Evolutionary conservation across 2,797 vertebrate genomes (phyloP).

Genomic region (Bradypus variegatus): DNA sequence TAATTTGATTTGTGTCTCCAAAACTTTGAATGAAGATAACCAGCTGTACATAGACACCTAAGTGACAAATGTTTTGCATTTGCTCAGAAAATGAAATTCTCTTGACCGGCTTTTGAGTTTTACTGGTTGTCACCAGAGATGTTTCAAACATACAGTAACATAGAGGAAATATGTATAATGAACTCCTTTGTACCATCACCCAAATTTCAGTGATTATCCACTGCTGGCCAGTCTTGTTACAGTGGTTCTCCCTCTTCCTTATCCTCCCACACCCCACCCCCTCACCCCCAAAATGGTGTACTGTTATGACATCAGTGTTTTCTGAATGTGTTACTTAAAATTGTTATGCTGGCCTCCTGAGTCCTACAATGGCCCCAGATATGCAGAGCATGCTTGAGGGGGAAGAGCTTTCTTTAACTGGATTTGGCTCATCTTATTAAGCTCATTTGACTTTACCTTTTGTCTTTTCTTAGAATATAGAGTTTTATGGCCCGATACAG

Average conservation of each 20-base stretch:
- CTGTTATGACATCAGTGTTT: slow-evolving; percentile 26
- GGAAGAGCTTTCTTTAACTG: slow-evolving; percentile 19
- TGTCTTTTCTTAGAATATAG: neutral
- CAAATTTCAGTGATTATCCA: neutral
- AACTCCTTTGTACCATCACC: neutral
- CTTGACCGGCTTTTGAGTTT: slow-evolving; percentile 16
- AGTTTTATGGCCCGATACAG: neutral
- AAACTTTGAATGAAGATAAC: neutral
- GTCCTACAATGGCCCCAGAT: neutral
- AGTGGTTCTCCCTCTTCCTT: neutral
- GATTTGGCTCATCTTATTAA: slow-evolving; percentile 19
- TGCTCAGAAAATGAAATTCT: slow-evolving; percentile 14
- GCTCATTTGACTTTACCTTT: slow-evolving; percentile 8
- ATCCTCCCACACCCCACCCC: neutral
- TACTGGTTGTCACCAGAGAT: neutral
- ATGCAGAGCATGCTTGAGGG: slow-evolving; percentile 23
- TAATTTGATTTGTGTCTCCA: neutral
- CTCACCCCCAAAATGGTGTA: neutral
- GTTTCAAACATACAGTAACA: neutral
- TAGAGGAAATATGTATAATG: neutral
- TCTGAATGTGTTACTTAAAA: slow-evolving; percentile 30
- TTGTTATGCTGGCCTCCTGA: neutral
- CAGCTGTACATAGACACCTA: neutral
- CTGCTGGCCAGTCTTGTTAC: neutral
- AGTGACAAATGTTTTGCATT: neutral